Base-by-base conservation (phyloP, 2,113 vertebrate species). In the Butastur rufipennis region DNA sequence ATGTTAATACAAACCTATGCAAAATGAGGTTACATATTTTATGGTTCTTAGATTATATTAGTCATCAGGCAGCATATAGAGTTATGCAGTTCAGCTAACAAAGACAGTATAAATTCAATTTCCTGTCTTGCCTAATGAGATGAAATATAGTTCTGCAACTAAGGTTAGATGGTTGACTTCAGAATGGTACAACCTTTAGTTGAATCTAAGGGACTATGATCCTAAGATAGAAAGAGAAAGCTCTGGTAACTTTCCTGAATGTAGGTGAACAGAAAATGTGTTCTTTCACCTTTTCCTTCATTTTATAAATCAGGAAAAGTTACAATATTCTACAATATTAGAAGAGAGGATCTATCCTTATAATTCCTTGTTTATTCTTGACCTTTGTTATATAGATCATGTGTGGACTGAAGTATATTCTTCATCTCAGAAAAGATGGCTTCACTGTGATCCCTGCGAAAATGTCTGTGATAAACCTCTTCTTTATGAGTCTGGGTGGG, bases 401-500 rank as follows among this genome's bases (percentile, higher is more conserved):
- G 99, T 99, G 85, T 99, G 99, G 99, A 99, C 99, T 5, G 99
- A 99, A 98, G 98, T 99, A 34, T 99, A 98, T 97, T 99, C 99
- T 7, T 85, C 88, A 8, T 98, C 98, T 88, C 99, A 99, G 98
- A 98, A 98, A 21, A 99, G 99, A 14, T 99, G 99, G 99, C 98
- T 99, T 47, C 99, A 99, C 97, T 99, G 99, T 79, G 99, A 99
- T 95, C 97, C 99, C 0, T 99, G 99, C 97, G 99, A 99, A 96
- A 99, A 99, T 29, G 88, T 95, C 32, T 99, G 99, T 86, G 99
- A 99, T 96, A 99, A 99, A 36, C 99, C 99, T 27, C 99, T 99
- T 50, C 98, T 99, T 22, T 99, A 99, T 84, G 99, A 99, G 96
- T 91, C 98, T 9, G 99, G 99, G 74, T 99, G 99, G 99, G 99